Evolutionary conservation across 1,140 invertebrate species (phyloP), one percentile per base, ranked within the genome.

Genomic region (Drosophila jambulina): DNA sequence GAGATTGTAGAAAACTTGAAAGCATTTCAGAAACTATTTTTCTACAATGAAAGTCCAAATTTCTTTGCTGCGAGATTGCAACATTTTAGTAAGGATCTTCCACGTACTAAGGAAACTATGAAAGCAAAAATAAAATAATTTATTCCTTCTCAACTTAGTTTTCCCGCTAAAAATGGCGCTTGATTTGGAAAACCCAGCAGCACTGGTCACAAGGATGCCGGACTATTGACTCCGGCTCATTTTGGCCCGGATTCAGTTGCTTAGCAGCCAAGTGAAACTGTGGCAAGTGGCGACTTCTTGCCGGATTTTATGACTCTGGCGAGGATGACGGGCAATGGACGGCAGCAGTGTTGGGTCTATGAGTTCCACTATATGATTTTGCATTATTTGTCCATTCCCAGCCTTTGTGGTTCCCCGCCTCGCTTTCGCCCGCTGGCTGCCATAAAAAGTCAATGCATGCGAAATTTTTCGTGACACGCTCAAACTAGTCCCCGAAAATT

Each of bases 401-500:
- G 53, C 57, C 17, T 40, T 10, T 76, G 46, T 51, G 45, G 71
- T 54, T 68, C 48, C 56, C 53, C 38, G 59, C 51, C 25, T 56
- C 56, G 32, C 17, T 62, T 42, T 40, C 27, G n/a, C 38, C 45
- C 29, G n/a, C 51, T 64, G 67, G 48, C 49, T 71, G 71, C 67
- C 79, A 91, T 91, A 91, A 91, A 91, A 91, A 91, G 88, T 86
- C 90, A 90, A 91, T 91, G 88, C 90, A 91, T 91, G 90, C 74
- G 75, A 91, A 91, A 91, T 91, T 90, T 58, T 85, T 88, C 74
- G 82, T 91, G 84, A 80, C 71, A 76, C 54, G 88, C 63, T 91
- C 77, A 77, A 81, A 90, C 80, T 78, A 88, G 68, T 80, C 45
- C 62, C 62, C 51, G 29, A 48, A 23, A 43, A 42, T 57, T 36